Base-by-base conservation (phyloP, 2,888 invertebrate genomes). In the Thelaira solivaga region DNA sequence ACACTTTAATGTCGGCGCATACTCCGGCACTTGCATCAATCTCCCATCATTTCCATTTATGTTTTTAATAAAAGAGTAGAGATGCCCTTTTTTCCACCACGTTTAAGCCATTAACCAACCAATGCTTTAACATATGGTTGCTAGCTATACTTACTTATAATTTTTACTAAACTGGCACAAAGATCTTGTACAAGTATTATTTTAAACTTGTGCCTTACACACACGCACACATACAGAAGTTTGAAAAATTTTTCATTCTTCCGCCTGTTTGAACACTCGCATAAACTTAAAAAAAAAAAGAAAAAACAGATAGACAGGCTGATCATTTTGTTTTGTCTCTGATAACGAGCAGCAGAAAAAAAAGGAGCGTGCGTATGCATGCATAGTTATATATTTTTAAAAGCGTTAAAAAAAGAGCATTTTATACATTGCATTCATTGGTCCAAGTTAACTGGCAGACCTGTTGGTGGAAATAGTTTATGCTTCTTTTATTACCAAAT, bases 401-500 rank as follows among this genome's bases (percentile, higher is more conserved):
- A 78, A 78, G 78, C 78, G 78, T 78, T 74, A 78, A 78, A 78
- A 78, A 78, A 78, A 71, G 78, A 78, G 57, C 78, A 75, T 68
- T 75, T 55, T 36, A 47, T 67, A 62, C 61, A 75, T 75, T 55
- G 39, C 67, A 53, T n/a, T n/a, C n/a, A n/a, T 39, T 55, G 53
- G 29, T 39, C n/a, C 39, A 55, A 24, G 51, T 29, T 36, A 39
- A n/a, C 31, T 68, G 53, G 53, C 7, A 72, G 67, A 75, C 74
- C 67, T 68, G 74, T 75, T 75, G 74, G 67, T 78, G 78, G 67
- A 62, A 65, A 71, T 71, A 71, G 73, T 71, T 74, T 74, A 74
- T 74, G 78, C 78, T 78, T 74, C 78, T 78, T 77, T 78, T 74
- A 78, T 74, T 78, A 80, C 82, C 82, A 82, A 82, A 81, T 82